Base-by-base conservation (phyloP, 2,797 vertebrate species). In the Diplodus puntazzo region DNA sequence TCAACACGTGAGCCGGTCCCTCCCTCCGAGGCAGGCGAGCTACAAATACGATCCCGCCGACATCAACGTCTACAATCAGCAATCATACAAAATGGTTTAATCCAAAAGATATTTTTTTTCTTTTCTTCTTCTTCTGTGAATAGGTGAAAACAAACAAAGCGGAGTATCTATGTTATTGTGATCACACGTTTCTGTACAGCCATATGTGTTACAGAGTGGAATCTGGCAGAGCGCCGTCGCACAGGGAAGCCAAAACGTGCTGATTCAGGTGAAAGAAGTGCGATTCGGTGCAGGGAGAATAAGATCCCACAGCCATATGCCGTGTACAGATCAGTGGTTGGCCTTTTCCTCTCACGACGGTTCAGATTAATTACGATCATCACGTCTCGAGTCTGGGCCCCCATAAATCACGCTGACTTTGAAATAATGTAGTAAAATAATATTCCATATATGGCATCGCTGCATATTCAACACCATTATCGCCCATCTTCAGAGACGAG, bases 341-440 rank as follows among this genome's bases (percentile, higher is more conserved):
- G 93, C 92, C 91, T 92, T 92, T 94, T 88, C 90, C 91, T 89
- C 92, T 89, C 90, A 88, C 89, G 88, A 90, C 89, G 87, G 65
- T 89, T 89, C 91, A 94, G 92, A 95, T 95, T 95, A 95, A 96
- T 95, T 95, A 95, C 90, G 89, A 93, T 91, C 90, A 95, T 93
- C 92, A 88, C 88, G 87, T 91, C 91, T 84, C 3, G 81, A 90
- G 88, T 74, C 89, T 76, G 85, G 89, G 81, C 85, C 86, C 39
- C 88, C 94, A 95, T 95, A 95, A 95, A 95, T 95, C 94, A 95
- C 69, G 5, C 75, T 21, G 91, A 88, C 90, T 94, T 91, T 94
- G 92, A 95, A 94, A 94, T 95, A 94, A 95, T 95, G 88, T 87
- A 79, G 87, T 91, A 91, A 90, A 93, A 94, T 92, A 91, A 84